Evolutionary conservation across 2,888 invertebrate species (phyloP).

Genomic region (Melanargia galathea): DNA sequence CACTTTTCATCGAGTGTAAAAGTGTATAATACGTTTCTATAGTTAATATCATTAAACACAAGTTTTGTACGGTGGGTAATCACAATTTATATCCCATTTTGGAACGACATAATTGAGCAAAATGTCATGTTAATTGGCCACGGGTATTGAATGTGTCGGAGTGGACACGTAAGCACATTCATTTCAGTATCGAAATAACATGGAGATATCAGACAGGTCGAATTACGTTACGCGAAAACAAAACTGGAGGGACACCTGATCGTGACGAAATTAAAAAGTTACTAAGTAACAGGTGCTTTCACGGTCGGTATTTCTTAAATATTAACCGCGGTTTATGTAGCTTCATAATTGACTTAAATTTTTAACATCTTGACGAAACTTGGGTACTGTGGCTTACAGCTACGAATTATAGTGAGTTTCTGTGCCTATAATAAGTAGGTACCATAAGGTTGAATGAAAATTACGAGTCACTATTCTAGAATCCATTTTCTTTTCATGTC

Average conservation of each 20-base stretch:
- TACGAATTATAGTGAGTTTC: not conserved
- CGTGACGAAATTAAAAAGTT: not conserved
- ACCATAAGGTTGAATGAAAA: not conserved
- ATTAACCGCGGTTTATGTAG: not conserved
- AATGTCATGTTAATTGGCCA: slow-evolving; percentile 1
- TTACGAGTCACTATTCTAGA: not conserved
- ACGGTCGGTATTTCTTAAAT: not conserved
- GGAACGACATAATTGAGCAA: not conserved
- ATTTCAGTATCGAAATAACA: not conserved
- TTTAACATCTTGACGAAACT: not conserved
- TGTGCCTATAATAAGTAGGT: not conserved
- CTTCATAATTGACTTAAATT: not conserved
- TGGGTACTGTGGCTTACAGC: too few species aligned
- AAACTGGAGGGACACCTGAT: not conserved
- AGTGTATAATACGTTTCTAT: not conserved
- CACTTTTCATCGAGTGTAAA: slow-evolving; percentile 35
- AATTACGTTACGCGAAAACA: not conserved
- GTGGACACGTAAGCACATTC: not conserved
- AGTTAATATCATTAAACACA: too few species aligned
- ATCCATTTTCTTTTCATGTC: not conserved
- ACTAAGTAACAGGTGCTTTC: not conserved
- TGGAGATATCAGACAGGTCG: not conserved
- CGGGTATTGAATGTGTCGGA: not conserved
- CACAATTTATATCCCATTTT: not conserved
- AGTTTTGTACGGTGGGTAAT: too few species aligned